Conservation (phyloP, 2,113 vertebrate genomes). For the rabbit (Oryctolagus cuniculus) region mOryCun1.1 NC_091433.1:188997501-188998000, state of each 20-base stretch:
- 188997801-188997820: no score
- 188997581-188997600: background rate
- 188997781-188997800: no score
- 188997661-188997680: background rate
- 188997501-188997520: background rate
- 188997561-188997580: background rate
- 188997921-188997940: no score
- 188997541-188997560: background rate
- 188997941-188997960: no score
- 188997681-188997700: background rate
- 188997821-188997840: no score
- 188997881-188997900: background rate
- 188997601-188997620: background rate
- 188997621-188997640: background rate
- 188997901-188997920: no score
- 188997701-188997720: background rate
- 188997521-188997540: background rate
- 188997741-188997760: background rate
- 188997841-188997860: no score
- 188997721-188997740: constrained; percentile 21
- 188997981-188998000: no score
- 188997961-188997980: no score
- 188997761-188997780: background rate
- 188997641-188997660: background rate
- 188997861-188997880: no score